Conservation (phyloP, 2,888 invertebrate species). For the Leptarthrus brevirostris region DNA sequence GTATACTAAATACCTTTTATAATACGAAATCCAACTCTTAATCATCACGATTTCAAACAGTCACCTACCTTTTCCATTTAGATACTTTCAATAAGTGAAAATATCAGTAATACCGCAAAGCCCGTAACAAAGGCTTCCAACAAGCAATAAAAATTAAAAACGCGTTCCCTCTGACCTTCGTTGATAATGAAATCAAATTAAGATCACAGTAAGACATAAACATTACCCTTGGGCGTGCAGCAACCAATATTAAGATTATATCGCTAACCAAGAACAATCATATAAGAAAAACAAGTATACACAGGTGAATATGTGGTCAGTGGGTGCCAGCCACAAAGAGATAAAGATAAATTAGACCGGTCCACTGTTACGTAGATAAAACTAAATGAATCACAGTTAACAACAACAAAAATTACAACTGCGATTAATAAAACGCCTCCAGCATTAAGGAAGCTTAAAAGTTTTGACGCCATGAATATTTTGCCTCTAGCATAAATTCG, state of each 20-base stretch:
- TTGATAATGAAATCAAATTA: slow-evolving; percentile 31
- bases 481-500: slow-evolving; percentile 41
- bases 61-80: too few relatives aligned
- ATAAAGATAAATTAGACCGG: slow-evolving; percentile 12
- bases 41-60: too few relatives aligned
- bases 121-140: not conserved
- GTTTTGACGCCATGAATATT: slow-evolving; percentile 14
- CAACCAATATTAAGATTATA: slow-evolving; percentile 5
- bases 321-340: not conserved
- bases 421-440: not conserved
- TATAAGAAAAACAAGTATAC: slow-evolving; percentile 5
- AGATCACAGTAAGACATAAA: slow-evolving; percentile 16
- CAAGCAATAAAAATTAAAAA: not conserved
- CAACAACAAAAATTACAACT: not conserved
- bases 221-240: slow-evolving; percentile 14
- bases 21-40: too few relatives aligned
- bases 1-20: too few relatives aligned
- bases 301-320: slow-evolving; percentile 27
- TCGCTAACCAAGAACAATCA: slow-evolving; percentile 14
- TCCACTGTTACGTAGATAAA: not conserved
- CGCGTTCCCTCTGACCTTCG: not conserved
- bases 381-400: slow-evolving; percentile 3
- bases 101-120: too few relatives aligned
- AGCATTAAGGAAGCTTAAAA: slow-evolving; percentile 23
- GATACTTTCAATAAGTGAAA: too few relatives aligned